Evolutionary conservation across 1,140 invertebrate genomes (phyloP).

Genomic region (Mactra quadrangularis): DNA sequence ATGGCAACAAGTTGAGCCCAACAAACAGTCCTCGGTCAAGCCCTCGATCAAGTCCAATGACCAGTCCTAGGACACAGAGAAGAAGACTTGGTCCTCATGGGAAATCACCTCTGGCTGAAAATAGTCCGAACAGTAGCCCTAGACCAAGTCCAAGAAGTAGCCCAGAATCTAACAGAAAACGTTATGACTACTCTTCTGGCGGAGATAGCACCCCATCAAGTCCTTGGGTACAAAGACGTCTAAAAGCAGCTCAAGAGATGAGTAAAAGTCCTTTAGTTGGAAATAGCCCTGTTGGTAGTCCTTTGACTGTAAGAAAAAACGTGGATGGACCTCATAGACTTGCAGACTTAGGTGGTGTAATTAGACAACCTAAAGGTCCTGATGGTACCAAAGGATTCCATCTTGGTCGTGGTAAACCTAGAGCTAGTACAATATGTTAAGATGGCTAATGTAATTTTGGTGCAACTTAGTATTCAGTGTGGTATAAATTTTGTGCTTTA

Average conservation of each 20-base stretch:
- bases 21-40: constrained; percentile 68
- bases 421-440: constrained; percentile 74
- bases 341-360: constrained; percentile 86
- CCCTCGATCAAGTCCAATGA: constrained; percentile 77
- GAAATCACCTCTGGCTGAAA: constrained; percentile 77
- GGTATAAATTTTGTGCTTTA: too few relatives aligned
- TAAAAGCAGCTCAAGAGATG: constrained; percentile 80
- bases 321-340: constrained; percentile 67
- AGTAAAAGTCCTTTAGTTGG: constrained; percentile 66
- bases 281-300: constrained; percentile 70
- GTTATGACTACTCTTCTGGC: constrained; percentile 70
- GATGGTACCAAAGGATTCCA: constrained; percentile 92
- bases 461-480: too few relatives aligned
- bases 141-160: constrained; percentile 79
- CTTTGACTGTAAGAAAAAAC: constrained; percentile 68
- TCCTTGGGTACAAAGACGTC: constrained; percentile 85
- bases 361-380: constrained; percentile 92
- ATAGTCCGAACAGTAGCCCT: constrained; percentile 70
- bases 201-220: constrained; percentile 78
- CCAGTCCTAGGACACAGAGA: constrained; percentile 75
- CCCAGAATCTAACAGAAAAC: constrained; percentile 75
- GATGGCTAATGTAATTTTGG: too few relatives aligned
- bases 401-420: constrained; percentile 78
- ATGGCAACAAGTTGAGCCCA: constrained; percentile 73
- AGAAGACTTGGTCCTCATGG: constrained; percentile 69